Base-by-base conservation (phyloP, 2,113 vertebrate species). In the Otis tarda region DNA sequence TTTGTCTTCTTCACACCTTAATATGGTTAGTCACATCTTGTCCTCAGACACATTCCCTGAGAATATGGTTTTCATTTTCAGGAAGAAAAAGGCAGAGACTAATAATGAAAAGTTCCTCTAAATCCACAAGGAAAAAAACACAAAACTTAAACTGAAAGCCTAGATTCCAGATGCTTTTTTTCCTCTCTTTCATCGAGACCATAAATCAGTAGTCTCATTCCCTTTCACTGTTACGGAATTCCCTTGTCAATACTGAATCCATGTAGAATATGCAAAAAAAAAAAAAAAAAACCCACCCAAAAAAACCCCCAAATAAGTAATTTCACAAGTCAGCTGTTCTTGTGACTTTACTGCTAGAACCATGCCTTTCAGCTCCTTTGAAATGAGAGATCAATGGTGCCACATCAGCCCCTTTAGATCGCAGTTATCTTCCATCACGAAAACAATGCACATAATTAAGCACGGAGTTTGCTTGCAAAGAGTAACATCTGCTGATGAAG, bases 401-500 rank as follows among this genome's bases (percentile, higher is more conserved):
- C 61, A 69, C 77, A 68, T 39, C 86, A 95, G 75, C 61, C 77
- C 52, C 33, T 89, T 61, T 28, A 95, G 56, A 75, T 21, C 87
- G 83, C 56, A 45, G 37, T 87, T 83, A 86, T 53, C 53, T 90
- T 59, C 74, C 63, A 67, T 56, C 57, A 52, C 4, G 47, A 69
- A 94, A 93, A 90, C 37, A 75, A 47, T 31, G 33, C 63, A 68
- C 61, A 39, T 18, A 92, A 95, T 4, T 79, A 78, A 93, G 78
- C 45, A 74, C 55, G 89, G 74, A 57, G 35, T 41, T 91, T 57
- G 60, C 69, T 53, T 49, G 74, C 70, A 24, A 75, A 8, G 33
- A 81, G 67, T 65, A 93, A 92, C 86, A 94, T 81, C 85, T 96
- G 83, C 71, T 75, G 60, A 56, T 86, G 53, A 83, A 84, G 89